Percentiles rank a stretch among this genome's conserved stretches.
These are phyloP conservation scores for Megamerina dolium DNA, from an alignment of 2,888 invertebrate species.

Conservation along the genomic window DNA sequence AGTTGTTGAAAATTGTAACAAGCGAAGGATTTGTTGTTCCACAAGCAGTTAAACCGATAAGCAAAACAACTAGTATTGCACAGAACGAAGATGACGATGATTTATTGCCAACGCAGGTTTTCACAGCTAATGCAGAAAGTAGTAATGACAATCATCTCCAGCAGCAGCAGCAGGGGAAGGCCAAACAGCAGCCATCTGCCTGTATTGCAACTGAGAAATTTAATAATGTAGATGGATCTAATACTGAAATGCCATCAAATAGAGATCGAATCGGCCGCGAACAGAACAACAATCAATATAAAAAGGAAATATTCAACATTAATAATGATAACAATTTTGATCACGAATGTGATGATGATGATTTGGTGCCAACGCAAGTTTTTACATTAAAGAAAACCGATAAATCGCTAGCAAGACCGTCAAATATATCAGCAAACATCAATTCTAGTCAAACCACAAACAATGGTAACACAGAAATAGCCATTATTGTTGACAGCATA, in stretches of 20 bases:
- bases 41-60: too few relatives aligned
- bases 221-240: neutral
- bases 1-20: too few relatives aligned
- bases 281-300: too few relatives aligned
- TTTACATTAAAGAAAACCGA: constrained; percentile 6
- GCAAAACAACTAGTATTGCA: too few relatives aligned
- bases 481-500: constrained; percentile 10
- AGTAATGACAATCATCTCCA: too few relatives aligned
- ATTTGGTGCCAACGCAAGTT: constrained; percentile 15
- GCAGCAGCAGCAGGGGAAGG: too few relatives aligned
- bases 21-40: too few relatives aligned
- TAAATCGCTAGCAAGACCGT: neutral
- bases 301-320: neutral
- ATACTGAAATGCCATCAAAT: neutral
- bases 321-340: neutral
- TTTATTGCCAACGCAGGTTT: constrained; percentile 15
- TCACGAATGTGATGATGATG: constrained; percentile 8
- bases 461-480: neutral
- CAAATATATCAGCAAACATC: neutral
- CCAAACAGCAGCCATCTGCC: too few relatives aligned
- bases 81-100: too few relatives aligned
- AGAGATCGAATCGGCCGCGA: neutral
- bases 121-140: too few relatives aligned
- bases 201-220: neutral
- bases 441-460: constrained; percentile 14